Percentiles rank a stretch among this genome's conserved stretches.
phyloP scores from a whole-genome alignment of 2,797 vertebrate species.

The Megalops cyprinoides region DNA sequence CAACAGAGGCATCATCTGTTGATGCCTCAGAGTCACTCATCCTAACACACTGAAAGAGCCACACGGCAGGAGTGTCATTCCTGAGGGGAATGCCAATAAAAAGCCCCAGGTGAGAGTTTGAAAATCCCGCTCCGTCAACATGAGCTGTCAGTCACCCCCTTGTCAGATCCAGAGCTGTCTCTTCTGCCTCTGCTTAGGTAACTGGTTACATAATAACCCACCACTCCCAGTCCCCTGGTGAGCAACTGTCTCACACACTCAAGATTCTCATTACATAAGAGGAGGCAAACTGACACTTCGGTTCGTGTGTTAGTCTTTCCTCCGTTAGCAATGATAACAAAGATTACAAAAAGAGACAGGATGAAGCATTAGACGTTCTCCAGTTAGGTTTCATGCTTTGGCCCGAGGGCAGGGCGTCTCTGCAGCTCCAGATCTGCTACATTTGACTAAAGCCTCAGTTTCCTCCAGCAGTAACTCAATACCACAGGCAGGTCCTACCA shows the following conservation, averaged over 20 bases:
- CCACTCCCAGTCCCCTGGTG: background rate
- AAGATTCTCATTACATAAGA: background rate
- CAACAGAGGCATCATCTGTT: background rate
- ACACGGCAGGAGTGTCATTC: background rate
- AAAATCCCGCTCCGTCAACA: background rate
- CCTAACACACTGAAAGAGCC: background rate
- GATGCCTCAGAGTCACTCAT: background rate
- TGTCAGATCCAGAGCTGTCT: background rate
- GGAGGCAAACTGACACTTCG: background rate
- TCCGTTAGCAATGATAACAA: background rate
- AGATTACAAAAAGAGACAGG: slow-evolving; percentile 6
- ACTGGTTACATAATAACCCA: background rate
- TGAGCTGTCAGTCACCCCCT: slow-evolving; percentile 11
- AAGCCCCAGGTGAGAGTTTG: background rate
- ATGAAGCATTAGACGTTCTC: background rate
- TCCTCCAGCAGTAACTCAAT: background rate
- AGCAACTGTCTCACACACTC: background rate
- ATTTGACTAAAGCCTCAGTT: background rate
- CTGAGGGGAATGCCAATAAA: background rate
- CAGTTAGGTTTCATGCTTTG: background rate
- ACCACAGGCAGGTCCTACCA: background rate
- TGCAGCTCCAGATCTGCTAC: background rate
- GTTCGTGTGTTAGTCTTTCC: background rate
- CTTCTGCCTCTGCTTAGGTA: background rate
- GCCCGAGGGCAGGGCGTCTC: background rate